A percentile compares a stretch with the other conserved stretches of the same genome.
These are phyloP conservation scores for Lepisosteus oculatus DNA, from an alignment of 2,113 vertebrate species.

Conservation along the genomic window DNA sequence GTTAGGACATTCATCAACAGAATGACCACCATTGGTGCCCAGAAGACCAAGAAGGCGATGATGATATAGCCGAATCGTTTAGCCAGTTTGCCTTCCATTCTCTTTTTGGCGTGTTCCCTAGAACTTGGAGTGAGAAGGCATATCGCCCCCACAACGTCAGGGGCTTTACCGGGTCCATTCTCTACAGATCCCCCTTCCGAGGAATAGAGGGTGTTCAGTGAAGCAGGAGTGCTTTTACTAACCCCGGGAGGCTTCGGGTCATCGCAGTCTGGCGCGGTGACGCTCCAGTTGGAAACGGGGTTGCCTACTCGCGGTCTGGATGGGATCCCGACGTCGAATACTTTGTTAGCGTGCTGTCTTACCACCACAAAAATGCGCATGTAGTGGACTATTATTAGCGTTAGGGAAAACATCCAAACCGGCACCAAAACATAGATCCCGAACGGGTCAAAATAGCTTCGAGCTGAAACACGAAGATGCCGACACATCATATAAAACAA, in stretches of 20 bases:
- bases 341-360: conserved; percentile 44
- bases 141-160: conserved; percentile 49
- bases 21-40: conserved; percentile 52
- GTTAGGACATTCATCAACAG: conserved; percentile 34
- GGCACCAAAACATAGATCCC: conserved; percentile 49
- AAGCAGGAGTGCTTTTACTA: no score
- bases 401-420: conserved; percentile 41
- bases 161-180: neutral
- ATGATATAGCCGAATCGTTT: conserved; percentile 57
- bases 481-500: conserved; percentile 43
- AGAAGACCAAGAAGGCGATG: conserved; percentile 47
- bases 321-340: conserved; percentile 42
- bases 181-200: neutral
- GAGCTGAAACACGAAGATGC: neutral
- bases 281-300: conserved; percentile 24
- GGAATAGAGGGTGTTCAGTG: no score
- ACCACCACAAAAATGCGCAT: conserved; percentile 48
- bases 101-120: conserved; percentile 47
- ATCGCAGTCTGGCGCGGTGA: neutral
- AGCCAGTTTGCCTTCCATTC: conserved; percentile 50
- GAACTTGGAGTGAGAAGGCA: conserved; percentile 47
- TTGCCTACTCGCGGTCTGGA: conserved; percentile 26
- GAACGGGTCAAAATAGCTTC: conserved; percentile 32
- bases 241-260: neutral
- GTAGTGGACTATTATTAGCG: conserved; percentile 49